phyloP scores from a whole-genome alignment of 1,140 invertebrate genomes.

The Drosophila arizonae region DNA sequence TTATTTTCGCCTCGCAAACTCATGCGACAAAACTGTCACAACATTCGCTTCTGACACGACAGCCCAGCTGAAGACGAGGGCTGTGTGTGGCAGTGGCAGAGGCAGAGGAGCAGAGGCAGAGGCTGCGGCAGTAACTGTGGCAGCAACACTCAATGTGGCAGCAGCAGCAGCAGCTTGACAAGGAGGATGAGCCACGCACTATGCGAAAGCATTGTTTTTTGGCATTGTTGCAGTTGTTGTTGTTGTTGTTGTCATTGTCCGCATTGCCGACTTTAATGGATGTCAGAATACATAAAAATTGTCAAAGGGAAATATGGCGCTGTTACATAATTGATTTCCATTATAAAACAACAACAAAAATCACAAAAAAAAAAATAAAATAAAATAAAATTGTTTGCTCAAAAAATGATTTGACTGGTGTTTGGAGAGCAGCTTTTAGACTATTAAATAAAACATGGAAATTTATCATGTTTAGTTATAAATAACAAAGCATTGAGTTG shows the following conservation, averaged over 20 bases:
- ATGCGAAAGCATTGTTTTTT: conserved; percentile 46
- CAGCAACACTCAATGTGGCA: conserved; percentile 15
- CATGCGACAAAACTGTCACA: conserved; percentile 71
- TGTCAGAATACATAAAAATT: conserved; percentile 76
- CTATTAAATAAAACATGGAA: neutral
- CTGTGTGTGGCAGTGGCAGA: conserved; percentile 19
- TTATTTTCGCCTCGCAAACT: conserved; percentile 64
- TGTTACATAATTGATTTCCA: conserved; percentile 68
- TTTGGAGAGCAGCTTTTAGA: too few relatives aligned
- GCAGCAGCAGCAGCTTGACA: conserved; percentile 26
- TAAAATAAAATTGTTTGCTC: conserved; percentile 1
- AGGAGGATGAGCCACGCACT: conserved; percentile 56
- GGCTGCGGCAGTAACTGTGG: conserved; percentile 4
- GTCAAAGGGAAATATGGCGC: conserved; percentile 61
- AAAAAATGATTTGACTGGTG: too few relatives aligned
- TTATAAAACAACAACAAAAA: conserved; percentile 43
- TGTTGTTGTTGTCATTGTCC: conserved; percentile 65
- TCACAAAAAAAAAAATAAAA: conserved; percentile 18
- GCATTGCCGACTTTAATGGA: conserved; percentile 70
- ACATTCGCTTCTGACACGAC: conserved; percentile 57
- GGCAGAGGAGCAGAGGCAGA: conserved; percentile 17
- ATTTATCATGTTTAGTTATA: neutral
- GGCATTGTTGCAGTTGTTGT: conserved; percentile 44
- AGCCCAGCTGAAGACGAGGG: conserved; percentile 50
- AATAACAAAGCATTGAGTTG: too few relatives aligned